Base-by-base conservation (phyloP, 1,140 invertebrate species). In the Drosophila persimilis region DNA sequence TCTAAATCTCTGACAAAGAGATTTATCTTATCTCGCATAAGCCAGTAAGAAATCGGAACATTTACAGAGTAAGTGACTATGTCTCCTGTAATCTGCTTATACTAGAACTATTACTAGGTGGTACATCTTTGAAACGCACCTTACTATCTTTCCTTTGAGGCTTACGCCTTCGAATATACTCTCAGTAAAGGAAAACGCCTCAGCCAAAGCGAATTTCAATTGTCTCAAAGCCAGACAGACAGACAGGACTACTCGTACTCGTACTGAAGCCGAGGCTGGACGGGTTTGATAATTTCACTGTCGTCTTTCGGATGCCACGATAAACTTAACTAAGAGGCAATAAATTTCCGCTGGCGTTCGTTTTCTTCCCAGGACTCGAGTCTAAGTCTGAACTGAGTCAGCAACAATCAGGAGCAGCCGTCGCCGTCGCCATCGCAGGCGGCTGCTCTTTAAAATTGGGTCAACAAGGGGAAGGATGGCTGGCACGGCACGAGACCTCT, bases 321-420 rank as follows among this genome's bases (percentile, higher is more conserved):
- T 89, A 89, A 89, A 89, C 85, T 89, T 85, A 89, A 89, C 85
- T 89, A 76, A 80, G 69, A 81, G 80, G 77, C 85, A 89, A 89
- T 89, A 89, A 89, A 89, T 89, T 89, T 76, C 17, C 64, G 62
- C 58, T 66, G 65, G 61, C 71, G 67, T 64, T 60, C 53, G 45
- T 46, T 46, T 41, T 78, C 50, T 54, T 35, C 24, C 41, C 22
- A 51, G 53, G 39, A 54, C 69, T 56, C 29, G 29, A 7, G 45
- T 57, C 35, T 39, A 39, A 39, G 53, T 58, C 54, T 20, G 52
- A 44, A 50, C 81, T 86, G 78, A 86, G 63, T 86, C 83, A 86
- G 83, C 78, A 67, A 77, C 56, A 77, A 77, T 59, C 43, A 43
- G 35, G 4, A 26, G 44, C 26, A 39, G 39, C 17, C 13, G 11